Evolutionary conservation across 2,888 invertebrate species (phyloP).

Genomic region (Bunonema sp.): DNA sequence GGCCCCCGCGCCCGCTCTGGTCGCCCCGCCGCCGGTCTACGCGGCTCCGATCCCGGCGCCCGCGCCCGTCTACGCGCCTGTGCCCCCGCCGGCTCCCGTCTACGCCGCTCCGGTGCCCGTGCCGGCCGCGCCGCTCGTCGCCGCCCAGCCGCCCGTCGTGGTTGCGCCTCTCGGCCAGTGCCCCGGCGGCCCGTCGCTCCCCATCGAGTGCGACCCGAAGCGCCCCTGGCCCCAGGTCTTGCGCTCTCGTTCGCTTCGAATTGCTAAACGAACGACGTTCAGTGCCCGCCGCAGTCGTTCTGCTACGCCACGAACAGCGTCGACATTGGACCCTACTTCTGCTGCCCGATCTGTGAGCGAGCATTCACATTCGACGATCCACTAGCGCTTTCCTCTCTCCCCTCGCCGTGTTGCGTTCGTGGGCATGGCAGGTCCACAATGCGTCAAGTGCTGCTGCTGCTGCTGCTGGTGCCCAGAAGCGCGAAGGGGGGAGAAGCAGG

Average conservation of each 20-base stretch:
- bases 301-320: conserved; percentile 44
- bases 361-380: too few species aligned
- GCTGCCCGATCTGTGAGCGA: conserved; percentile 42
- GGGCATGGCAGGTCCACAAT: too few species aligned
- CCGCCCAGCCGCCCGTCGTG: conserved; percentile 17
- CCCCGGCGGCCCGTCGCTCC: conserved; percentile 37
- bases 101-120: conserved; percentile 1
- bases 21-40: conserved; percentile 10
- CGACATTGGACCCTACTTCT: conserved; percentile 45
- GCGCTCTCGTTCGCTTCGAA: too few species aligned
- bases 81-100: background rate
- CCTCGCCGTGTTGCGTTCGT: too few species aligned
- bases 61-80: background rate
- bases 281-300: conserved; percentile 43
- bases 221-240: conserved; percentile 44
- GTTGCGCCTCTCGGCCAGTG: conserved; percentile 36
- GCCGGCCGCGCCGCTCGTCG: conserved; percentile 11
- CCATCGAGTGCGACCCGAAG: conserved; percentile 43
- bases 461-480: too few species aligned
- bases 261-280: too few species aligned
- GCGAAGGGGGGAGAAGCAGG: too few species aligned
- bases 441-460: conserved; percentile 6
- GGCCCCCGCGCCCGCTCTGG: conserved; percentile 5
- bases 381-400: too few species aligned
- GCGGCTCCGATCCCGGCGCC: background rate